Evolutionary conservation across 2,113 vertebrate species (phyloP).

Genomic region (Chaetops frenatus): DNA sequence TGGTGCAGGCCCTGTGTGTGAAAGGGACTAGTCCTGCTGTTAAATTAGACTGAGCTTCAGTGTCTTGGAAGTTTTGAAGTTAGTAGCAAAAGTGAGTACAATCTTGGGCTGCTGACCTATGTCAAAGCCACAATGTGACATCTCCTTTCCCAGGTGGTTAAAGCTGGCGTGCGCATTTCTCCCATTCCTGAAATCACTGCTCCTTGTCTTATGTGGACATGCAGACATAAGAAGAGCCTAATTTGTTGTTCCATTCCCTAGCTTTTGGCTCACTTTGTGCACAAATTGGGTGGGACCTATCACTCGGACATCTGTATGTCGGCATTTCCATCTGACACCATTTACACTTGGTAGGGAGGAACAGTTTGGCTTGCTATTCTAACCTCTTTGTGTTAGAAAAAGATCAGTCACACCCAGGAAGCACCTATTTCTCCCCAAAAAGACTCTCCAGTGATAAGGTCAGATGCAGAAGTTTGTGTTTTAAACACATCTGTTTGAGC

Average conservation of each 20-base stretch:
- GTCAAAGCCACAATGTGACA: background rate
- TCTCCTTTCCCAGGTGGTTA: background rate
- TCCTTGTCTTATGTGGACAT: background rate
- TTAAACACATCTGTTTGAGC: background rate
- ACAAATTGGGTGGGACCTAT: background rate
- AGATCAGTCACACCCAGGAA: background rate
- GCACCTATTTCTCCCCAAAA: background rate
- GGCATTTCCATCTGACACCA: background rate
- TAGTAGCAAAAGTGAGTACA: background rate
- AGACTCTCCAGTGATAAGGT: background rate
- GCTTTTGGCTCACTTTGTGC: background rate
- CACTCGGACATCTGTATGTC: background rate
- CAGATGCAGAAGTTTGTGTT: background rate
- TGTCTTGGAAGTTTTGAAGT: background rate
- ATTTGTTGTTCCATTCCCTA: background rate
- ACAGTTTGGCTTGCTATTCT: background rate
- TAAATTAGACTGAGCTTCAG: background rate
- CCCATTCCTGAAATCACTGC: background rate
- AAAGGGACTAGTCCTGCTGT: background rate
- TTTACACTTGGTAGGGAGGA: background rate
- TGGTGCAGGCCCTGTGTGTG: background rate
- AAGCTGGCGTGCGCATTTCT: background rate
- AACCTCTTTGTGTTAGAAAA: background rate
- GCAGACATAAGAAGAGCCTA: background rate
- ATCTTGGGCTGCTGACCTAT: background rate